These are phyloP conservation scores for Syrrhaptes paradoxus DNA, from an alignment of 2,113 vertebrate genomes.

Conservation along the genomic window DNA sequence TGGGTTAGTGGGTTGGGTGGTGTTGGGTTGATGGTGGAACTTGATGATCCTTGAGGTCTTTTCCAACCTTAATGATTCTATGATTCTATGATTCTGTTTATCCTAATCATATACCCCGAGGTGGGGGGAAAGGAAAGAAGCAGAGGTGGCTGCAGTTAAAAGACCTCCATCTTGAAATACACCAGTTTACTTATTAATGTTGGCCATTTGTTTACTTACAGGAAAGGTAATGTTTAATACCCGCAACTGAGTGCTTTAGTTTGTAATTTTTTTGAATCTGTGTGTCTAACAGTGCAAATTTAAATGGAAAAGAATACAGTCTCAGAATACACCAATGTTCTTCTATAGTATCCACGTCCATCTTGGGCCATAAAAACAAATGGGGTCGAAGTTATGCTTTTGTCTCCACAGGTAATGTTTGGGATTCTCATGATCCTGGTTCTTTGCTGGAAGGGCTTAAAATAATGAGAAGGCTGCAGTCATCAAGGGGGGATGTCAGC, in stretches of 20 bases:
- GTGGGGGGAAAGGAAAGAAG: background rate
- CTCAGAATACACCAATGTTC: background rate
- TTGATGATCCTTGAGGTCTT: too few relatives aligned
- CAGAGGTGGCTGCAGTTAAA: background rate
- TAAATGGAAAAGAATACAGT: background rate
- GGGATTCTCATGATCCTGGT: too few relatives aligned
- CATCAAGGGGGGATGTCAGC: too few relatives aligned
- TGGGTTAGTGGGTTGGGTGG: too few relatives aligned
- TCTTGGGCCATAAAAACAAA: background rate
- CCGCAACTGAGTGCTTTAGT: background rate
- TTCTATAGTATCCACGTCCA: background rate
- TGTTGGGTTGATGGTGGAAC: too few relatives aligned
- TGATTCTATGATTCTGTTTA: too few relatives aligned
- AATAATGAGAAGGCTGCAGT: too few relatives aligned
- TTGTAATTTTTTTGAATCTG: background rate
- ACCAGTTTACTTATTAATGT: slow-evolving; percentile 6
- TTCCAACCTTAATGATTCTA: too few relatives aligned
- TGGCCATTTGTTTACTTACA: slow-evolving; percentile 11
- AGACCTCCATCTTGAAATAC: background rate
- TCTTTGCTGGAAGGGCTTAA: too few relatives aligned
- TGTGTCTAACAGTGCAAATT: background rate
- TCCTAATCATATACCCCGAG: too few relatives aligned
- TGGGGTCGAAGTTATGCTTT: too few relatives aligned
- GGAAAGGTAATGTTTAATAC: background rate
- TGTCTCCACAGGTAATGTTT: too few relatives aligned